Conservation (phyloP, 2,797 vertebrate species). For the Channallabes apus region DNA sequence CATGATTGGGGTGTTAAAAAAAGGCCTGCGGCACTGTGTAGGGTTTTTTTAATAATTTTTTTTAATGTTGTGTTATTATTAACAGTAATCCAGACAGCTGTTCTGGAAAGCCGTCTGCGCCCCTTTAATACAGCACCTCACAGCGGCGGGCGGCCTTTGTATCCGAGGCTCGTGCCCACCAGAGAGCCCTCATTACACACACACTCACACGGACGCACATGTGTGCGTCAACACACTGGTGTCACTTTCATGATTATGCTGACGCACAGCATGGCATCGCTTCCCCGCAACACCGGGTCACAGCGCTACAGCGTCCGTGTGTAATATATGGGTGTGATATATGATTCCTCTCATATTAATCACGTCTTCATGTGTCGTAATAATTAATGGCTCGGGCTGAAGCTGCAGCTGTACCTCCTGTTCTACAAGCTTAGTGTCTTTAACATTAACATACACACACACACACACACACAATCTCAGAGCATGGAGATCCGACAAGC, state of each 20-base stretch:
- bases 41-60: constrained; percentile 8
- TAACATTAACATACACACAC: constrained; percentile 41
- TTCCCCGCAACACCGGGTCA: constrained; percentile 41
- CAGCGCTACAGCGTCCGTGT: constrained; percentile 30
- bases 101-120: constrained; percentile 59
- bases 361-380: constrained; percentile 62
- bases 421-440: constrained; percentile 34
- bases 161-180: constrained; percentile 49
- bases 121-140: constrained; percentile 48
- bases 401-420: constrained; percentile 69
- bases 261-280: constrained; percentile 51
- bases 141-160: constrained; percentile 47
- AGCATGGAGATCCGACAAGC: constrained; percentile 33
- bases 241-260: constrained; percentile 54
- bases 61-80: constrained; percentile 62
- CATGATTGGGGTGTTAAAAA: constrained; percentile 40
- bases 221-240: constrained; percentile 49
- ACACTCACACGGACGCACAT: constrained; percentile 26
- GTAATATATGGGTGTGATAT: constrained; percentile 45
- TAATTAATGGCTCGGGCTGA: constrained; percentile 68
- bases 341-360: constrained; percentile 54
- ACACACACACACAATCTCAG: constrained; percentile 47
- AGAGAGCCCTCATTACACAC: constrained; percentile 61
- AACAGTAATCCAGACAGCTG: constrained; percentile 77
- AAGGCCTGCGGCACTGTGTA: constrained; percentile 33